phyloP scores from a whole-genome alignment of 2,888 invertebrate genomes.

The Zelleria hepariella region DNA sequence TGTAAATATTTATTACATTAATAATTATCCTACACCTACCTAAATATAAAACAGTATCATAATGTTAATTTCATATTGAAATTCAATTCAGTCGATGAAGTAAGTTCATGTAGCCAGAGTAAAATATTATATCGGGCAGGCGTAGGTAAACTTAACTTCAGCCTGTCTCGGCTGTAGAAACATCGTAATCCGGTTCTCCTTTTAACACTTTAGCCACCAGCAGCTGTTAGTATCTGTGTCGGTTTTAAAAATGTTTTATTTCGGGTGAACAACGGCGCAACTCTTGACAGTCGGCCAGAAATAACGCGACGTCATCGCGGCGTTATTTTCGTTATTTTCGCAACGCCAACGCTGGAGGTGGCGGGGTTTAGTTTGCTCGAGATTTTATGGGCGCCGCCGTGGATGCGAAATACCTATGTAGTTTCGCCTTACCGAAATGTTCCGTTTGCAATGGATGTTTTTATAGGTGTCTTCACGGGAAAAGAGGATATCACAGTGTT shows the following conservation, averaged over 20 bases:
- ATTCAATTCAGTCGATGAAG: too few relatives aligned
- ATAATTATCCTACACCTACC: too few relatives aligned
- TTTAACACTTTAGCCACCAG: neutral
- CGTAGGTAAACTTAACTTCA: too few relatives aligned
- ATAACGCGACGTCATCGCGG: conserved; percentile 31
- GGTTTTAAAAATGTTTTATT: neutral
- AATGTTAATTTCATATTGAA: too few relatives aligned
- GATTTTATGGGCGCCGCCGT: neutral
- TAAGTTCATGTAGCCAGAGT: too few relatives aligned
- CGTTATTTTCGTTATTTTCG: conserved; percentile 15
- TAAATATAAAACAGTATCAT: too few relatives aligned
- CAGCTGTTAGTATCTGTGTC: neutral
- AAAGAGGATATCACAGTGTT: too few relatives aligned
- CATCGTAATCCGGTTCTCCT: too few relatives aligned
- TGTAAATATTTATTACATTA: too few relatives aligned
- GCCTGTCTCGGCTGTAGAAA: too few relatives aligned
- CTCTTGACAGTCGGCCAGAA: conserved; percentile 51
- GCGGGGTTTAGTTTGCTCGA: neutral
- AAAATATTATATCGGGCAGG: conserved; percentile 45
- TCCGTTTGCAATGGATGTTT: neutral
- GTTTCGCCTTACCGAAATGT: neutral
- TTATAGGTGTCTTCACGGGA: neutral
- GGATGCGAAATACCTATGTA: neutral
- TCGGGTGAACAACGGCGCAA: conserved; percentile 37
- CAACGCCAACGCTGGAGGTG: conserved; percentile 5